These are phyloP conservation scores for Hydrozoanthus tunicans DNA, from an alignment of 64 coral and sea anemone genomes.

Conservation along the genomic window DNA sequence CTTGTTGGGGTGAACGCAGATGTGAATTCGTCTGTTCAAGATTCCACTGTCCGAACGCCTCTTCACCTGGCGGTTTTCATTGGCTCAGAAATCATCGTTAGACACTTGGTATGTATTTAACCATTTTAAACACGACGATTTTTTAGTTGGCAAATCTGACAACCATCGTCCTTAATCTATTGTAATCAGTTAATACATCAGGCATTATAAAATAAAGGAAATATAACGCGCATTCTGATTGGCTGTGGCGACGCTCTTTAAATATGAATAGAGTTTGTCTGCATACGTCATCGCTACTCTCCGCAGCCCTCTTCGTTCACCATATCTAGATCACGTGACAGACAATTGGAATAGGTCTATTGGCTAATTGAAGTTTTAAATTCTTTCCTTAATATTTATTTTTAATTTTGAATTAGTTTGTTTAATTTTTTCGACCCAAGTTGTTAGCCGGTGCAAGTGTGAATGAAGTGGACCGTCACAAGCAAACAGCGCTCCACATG, in stretches of 20 bases:
- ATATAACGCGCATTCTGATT: too few relatives aligned
- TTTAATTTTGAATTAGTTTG: neutral
- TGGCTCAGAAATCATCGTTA: constrained; percentile 92
- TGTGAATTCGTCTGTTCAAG: constrained; percentile 89
- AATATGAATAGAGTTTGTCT: too few relatives aligned
- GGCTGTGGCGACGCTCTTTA: too few relatives aligned
- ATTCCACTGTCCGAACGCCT: constrained; percentile 80
- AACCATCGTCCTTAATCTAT: too few relatives aligned
- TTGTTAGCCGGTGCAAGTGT: constrained; percentile 79
- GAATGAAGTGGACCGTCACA: constrained; percentile 86
- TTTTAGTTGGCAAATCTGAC: neutral
- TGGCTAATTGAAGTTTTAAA: neutral
- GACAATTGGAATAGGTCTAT: too few relatives aligned
- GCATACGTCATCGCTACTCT: too few relatives aligned
- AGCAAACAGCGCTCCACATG: constrained; percentile 81
- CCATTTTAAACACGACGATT: neutral
- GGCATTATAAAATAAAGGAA: too few relatives aligned
- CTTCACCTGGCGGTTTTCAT: constrained; percentile 86
- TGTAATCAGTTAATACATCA: too few relatives aligned
- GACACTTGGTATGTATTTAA: constrained; percentile 78
- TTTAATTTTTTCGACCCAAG: constrained; percentile 25
- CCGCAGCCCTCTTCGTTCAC: too few relatives aligned
- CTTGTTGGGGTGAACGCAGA: constrained; percentile 83
- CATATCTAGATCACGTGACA: too few relatives aligned
- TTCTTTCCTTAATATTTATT: neutral